Evolutionary conservation across 1,140 invertebrate species (phyloP).

Genomic region (Cherax destructor): DNA sequence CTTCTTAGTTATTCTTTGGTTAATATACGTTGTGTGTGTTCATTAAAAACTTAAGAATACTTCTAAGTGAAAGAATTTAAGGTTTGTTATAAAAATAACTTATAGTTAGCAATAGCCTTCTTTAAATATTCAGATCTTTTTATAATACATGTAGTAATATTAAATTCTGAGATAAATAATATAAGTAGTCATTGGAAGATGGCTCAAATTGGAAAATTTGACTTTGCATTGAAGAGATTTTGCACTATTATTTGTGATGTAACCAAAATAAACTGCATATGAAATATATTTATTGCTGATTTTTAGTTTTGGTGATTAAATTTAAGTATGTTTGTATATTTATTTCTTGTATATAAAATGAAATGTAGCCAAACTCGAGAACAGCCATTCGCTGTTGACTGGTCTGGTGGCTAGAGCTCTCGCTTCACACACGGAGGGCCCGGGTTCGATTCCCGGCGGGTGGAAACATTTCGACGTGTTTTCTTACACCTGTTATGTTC

Average conservation of each 20-base stretch:
- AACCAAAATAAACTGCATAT: not conserved
- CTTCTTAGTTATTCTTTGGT: conserved; percentile 78
- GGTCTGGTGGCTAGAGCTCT: too few relatives aligned
- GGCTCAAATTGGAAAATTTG: too few relatives aligned
- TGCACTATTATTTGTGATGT: too few relatives aligned
- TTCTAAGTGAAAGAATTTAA: conserved; percentile 53
- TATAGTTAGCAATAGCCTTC: not conserved
- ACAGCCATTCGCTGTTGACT: too few relatives aligned
- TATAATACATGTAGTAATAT: not conserved
- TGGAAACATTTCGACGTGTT: too few relatives aligned
- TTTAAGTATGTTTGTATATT: too few relatives aligned
- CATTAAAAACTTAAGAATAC: conserved; percentile 76
- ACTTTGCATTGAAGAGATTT: too few relatives aligned
- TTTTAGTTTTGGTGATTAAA: not conserved
- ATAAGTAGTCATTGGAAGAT: not conserved
- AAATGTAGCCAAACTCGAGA: too few relatives aligned
- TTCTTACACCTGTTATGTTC: too few relatives aligned
- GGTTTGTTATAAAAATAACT: not conserved
- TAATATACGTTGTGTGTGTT: conserved; percentile 79
- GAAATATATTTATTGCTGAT: not conserved
- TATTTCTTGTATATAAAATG: too few relatives aligned
- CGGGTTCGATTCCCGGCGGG: too few relatives aligned
- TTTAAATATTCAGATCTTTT: not conserved
- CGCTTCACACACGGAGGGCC: too few relatives aligned
- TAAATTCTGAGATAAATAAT: not conserved